Percentiles rank a stretch among this genome's conserved stretches.
Conservation (phyloP, 2,797 vertebrate genomes). For the Gastrophryne carolinensis region DNA sequence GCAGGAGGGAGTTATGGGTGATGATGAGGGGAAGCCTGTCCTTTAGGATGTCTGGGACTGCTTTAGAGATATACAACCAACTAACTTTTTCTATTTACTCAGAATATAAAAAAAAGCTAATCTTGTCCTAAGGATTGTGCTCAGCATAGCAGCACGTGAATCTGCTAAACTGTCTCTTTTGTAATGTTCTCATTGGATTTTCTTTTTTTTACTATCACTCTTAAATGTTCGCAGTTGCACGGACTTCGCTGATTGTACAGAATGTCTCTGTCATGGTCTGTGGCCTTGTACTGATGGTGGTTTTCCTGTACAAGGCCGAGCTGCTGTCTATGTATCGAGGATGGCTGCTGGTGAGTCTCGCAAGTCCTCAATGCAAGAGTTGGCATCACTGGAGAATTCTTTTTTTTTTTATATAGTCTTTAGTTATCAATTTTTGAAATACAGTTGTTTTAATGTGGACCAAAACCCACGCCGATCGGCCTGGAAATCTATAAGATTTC, state of each 20-base stretch:
- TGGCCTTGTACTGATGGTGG: conserved; percentile 88
- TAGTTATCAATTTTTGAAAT: no score
- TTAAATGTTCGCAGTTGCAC: conserved; percentile 86
- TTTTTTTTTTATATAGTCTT: no score
- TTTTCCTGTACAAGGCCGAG: conserved; percentile 87
- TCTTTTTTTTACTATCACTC: conserved; percentile 21
- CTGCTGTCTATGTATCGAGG: conserved; percentile 85
- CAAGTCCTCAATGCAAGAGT: no score
- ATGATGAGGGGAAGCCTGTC: no score
- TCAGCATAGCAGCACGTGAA: no score
- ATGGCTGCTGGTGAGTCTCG: conserved; percentile 93
- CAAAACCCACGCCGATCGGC: no score
- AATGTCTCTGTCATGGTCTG: conserved; percentile 90
- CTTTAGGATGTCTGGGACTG: not conserved
- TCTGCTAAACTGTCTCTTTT: not conserved
- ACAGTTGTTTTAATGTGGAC: no score
- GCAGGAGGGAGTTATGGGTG: no score
- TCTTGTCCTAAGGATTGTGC: not conserved
- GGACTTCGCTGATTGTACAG: conserved; percentile 90
- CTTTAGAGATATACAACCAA: no score
- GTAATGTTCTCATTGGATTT: not conserved
- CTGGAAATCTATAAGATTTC: no score
- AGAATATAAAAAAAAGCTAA: not conserved
- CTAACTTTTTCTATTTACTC: not conserved
- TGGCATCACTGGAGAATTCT: no score